Base-by-base conservation (phyloP, 64 coral and sea anemone genomes). In the Platygyra sinensis region DNA sequence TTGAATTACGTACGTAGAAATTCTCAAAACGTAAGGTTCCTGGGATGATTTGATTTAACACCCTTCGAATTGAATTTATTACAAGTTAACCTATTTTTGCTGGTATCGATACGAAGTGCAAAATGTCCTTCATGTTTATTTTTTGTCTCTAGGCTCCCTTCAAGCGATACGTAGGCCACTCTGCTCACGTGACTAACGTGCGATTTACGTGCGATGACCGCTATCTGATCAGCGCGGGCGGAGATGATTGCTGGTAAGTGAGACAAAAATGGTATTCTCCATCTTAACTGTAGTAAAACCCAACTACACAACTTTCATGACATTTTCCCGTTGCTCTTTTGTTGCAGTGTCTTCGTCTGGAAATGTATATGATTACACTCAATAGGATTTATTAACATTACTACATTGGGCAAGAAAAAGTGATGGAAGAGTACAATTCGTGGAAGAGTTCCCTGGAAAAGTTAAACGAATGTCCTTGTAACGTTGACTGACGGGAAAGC, bases 141-240 rank as follows among this genome's bases (percentile, higher is more conserved):
- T n/a, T 87, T 65, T 38, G 4, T 87, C 16, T 49, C 52, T 31
- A 98, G 96, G 96, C 96, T 30, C 46, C 96, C 16, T 80, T 92
- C 60, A 98, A 98, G 93, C 93, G 87, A 20, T 98, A 98, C 62
- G 96, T 95, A 15, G 96, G 96, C 36, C 96, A 98, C 67, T 98
- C 96, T 55, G 96, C 96, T 87, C 96, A 98, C 79, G 96, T 98
- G 96, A 95, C 96, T 73, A 98, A 98, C 60, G 96, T 98, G 22
- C 93, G 96, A 30, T 98, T 98, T 63, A 98, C 93, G 4, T 92
- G 83, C 75, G 96, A 98, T 83, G 96, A 98, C 76, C 90, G 96
- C 52, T 89, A 87, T 67, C 83, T 98, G 25, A 83, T 98, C 14
- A 93, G 90, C 72, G 90, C 96, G 19, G 96, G 96, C 19, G 96